Base-by-base conservation (phyloP, 2,888 invertebrate genomes). In the Anorthoa munda region DNA sequence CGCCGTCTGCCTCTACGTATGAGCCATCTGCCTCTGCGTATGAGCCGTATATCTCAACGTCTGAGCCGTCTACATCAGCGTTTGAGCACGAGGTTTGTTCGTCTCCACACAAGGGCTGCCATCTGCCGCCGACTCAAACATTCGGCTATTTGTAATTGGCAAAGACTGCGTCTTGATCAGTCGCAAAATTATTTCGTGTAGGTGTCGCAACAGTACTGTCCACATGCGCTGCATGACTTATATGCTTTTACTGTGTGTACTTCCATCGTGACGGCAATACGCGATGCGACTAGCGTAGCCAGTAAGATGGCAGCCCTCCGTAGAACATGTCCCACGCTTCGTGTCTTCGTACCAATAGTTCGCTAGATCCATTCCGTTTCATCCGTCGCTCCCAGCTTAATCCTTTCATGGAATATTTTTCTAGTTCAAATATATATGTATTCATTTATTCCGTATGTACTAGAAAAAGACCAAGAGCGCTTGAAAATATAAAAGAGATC, bases 21-120 rank as follows among this genome's bases (percentile, higher is more conserved):
- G 79, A 83, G 72, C 93, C 0, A 39, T 79, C 90, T 56, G 74
- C 89, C 63, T 58, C 83, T 55, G 45, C 85, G 61, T 79, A 82
- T 45, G 79, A 83, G 72, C 93, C 39, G 39, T 39, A 39, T 39
- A 9, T 39, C 39, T 39, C 9, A 39, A 9, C 39, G 39, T 82
- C 92, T 77, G 86, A 88, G 83, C 90, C 89, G 87, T 79, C 90
- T 55, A 75, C 89, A 61, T 58, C 83, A 51, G 45, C 85, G 61
- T 79, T 82, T 45, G 79, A 83, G 72, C 93, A 39, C 9, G 39
- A 93, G 93, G 93, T 93, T 92, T 88, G 93, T 92, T 86, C 53
- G 71, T 67, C 72, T 66, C 56, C 56, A 59, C 53, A 31, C 55
- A 68, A 71, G 73, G 82, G 85, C 81, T 87, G 86, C 85, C 87